phyloP scores from a whole-genome alignment of 2,797 vertebrate species.

The Bufotes viridis region DNA sequence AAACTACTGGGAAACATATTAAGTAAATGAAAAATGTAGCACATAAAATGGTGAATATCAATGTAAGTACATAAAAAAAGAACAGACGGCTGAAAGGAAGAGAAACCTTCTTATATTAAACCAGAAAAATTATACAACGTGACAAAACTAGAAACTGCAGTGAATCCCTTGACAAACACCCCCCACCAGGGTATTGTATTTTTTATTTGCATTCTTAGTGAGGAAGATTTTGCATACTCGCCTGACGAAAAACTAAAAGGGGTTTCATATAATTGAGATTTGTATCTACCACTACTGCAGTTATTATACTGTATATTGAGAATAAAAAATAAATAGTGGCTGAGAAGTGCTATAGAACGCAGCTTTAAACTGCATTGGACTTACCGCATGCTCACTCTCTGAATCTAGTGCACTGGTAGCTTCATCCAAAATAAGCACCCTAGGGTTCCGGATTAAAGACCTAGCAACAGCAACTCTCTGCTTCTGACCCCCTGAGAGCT shows the following conservation, averaged over 20 bases:
- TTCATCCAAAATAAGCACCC: slow-evolving; percentile 91
- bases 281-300: neutral
- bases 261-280: neutral
- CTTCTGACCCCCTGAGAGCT: slow-evolving; percentile 95
- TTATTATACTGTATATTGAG: neutral
- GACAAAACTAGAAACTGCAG: too few species aligned
- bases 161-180: neutral
- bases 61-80: too few species aligned
- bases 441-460: slow-evolving; percentile 87
- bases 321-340: neutral
- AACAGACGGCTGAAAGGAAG: too few species aligned
- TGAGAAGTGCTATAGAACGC: neutral
- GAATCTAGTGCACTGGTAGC: slow-evolving; percentile 94
- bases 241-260: neutral
- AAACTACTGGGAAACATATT: neutral
- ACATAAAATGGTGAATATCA: too few species aligned
- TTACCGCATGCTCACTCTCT: slow-evolving; percentile 92
- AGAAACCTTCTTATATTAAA: too few species aligned
- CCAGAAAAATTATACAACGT: too few species aligned
- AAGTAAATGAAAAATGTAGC: too few species aligned
- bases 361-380: slow-evolving; percentile 53
- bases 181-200: neutral
- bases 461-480: slow-evolving; percentile 94
- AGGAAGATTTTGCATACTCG: neutral
- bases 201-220: neutral